Conservation (phyloP, 2,113 vertebrate species). For the Podarcis muralis region DNA sequence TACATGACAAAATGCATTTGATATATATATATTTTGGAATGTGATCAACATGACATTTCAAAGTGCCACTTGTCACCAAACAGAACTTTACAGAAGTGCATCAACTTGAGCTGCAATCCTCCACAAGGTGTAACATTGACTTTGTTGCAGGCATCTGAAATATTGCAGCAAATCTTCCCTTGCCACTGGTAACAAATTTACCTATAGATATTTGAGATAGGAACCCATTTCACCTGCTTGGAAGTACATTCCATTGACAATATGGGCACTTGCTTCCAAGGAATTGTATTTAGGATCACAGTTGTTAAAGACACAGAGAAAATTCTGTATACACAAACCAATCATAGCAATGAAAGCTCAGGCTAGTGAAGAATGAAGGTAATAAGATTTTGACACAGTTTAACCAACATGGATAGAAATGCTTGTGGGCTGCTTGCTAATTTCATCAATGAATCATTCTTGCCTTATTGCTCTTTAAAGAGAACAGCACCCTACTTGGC, state of each 20-base stretch:
- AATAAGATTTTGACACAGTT: background rate
- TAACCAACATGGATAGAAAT: conserved; percentile 22
- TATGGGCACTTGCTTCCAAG: background rate
- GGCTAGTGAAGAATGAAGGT: background rate
- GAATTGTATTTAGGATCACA: background rate
- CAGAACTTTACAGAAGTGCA: background rate
- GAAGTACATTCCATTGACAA: too few relatives aligned
- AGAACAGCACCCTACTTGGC: background rate
- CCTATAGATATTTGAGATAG: background rate
- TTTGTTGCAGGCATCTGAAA: background rate
- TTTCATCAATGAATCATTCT: conserved; percentile 35
- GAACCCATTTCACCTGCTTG: background rate
- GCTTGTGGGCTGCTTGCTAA: conserved; percentile 20
- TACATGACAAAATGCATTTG: background rate
- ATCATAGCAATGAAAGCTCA: background rate
- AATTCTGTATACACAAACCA: background rate
- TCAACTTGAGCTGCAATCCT: background rate
- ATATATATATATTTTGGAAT: background rate
- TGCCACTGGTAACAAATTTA: background rate
- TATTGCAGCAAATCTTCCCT: background rate
- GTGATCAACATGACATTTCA: background rate
- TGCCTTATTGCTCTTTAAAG: conserved; percentile 41
- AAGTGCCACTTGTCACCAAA: background rate
- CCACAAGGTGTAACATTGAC: background rate
- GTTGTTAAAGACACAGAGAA: background rate